Base-by-base conservation (phyloP, 2,888 invertebrate species). In the Lasioglossum pauxillum region DNA sequence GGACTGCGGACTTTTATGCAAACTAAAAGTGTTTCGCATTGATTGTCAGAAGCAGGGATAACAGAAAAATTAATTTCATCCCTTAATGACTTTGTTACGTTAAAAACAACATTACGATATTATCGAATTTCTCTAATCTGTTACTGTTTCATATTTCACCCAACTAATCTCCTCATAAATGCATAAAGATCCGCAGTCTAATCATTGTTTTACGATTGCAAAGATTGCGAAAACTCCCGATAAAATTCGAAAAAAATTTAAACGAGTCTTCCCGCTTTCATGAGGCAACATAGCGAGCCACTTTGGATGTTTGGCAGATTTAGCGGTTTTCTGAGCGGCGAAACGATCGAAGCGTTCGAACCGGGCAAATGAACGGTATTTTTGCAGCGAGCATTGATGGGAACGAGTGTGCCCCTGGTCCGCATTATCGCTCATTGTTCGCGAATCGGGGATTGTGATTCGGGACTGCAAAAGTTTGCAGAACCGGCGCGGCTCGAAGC, bases 391-490 rank as follows among this genome's bases (percentile, higher is more conserved):
- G 16, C 46, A 14, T n/a, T 2, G 16, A 35, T 31, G 31, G 60
- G 49, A n/a, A 80, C 44, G 44, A 27, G 27, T 5, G 27, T 35
- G 5, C 8, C 31, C 5, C 19, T 35, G 23, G 75, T 64, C 38
- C 67, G 78, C 81, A 85, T 85, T 86, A 75, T 71, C 81, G 82
- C 31, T 78, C 72, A 85, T 86, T 86, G 86, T 85, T 78, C 86
- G 46, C 46, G 27, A 35, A 74, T 67, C 44, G 80, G 74, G 71
- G 74, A 71, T 83, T 75, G 73, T 74, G 14, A n/a, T 8, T 23
- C 53, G 16, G 31, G 38, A 57, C 57, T 71, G 35, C 5, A 64
- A 75, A 85, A 76, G 80, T 77, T 71, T 75, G 76, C 74, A 46
- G 53, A 76, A 35, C 23, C 27, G 5, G 27, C 27, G 57, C n/a